Evolutionary conservation across 2,113 vertebrate species (phyloP).

Genomic region (Hemiscyllium ocellatum): DNA sequence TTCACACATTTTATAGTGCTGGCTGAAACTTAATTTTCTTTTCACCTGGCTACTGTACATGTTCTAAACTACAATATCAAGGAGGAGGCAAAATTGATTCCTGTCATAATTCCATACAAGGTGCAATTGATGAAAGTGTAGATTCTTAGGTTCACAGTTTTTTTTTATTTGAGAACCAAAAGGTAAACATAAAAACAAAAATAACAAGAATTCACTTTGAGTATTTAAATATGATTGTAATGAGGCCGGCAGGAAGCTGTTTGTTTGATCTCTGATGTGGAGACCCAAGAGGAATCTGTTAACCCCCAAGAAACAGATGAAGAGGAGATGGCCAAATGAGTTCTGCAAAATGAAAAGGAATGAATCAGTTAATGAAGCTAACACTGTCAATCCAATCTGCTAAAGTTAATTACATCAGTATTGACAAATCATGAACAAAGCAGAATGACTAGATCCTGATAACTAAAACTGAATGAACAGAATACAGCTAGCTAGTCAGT

Average conservation of each 20-base stretch:
- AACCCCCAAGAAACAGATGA: conserved; percentile 35
- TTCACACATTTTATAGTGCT: not conserved
- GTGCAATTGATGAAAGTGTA: not conserved
- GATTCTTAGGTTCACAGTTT: not conserved
- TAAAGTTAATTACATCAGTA: not conserved
- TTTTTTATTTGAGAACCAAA: not conserved
- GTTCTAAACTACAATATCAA: not conserved
- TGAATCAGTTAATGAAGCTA: not conserved
- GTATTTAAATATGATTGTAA: not conserved
- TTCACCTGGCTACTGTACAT: not conserved
- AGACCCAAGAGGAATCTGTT: not conserved
- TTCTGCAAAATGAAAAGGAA: conserved; percentile 41
- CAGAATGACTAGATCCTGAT: not conserved
- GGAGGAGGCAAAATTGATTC: not conserved
- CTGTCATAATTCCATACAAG: not conserved
- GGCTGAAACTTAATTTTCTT: not conserved
- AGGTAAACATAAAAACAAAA: not conserved
- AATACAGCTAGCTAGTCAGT: not conserved
- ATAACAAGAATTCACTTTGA: not conserved
- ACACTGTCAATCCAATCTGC: not conserved
- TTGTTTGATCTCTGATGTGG: not conserved
- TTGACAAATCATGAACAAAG: not conserved
- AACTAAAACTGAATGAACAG: not conserved
- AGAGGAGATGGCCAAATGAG: conserved; percentile 51
- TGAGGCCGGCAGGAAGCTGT: not conserved